Conservation (phyloP, 2,888 invertebrate genomes). For the Morpho achilles region DNA sequence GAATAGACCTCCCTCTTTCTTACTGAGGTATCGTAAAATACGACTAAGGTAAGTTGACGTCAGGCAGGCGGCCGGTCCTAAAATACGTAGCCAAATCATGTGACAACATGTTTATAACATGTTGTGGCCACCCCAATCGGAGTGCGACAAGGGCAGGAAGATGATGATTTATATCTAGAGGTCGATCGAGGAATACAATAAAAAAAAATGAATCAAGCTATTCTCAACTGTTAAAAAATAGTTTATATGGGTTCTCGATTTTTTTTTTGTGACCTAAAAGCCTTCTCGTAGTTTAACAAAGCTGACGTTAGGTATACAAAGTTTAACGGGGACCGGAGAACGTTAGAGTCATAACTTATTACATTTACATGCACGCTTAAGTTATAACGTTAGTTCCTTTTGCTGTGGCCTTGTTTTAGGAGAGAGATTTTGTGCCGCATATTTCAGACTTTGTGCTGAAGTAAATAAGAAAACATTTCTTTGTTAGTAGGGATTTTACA, state of each 20-base stretch:
- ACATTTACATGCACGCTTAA: constrained; percentile 35
- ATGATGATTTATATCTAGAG: too few species aligned
- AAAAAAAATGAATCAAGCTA: too few species aligned
- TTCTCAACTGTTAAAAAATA: too few species aligned
- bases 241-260: background rate
- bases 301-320: constrained; percentile 32
- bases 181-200: too few species aligned
- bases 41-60: too few species aligned
- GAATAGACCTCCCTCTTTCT: too few species aligned
- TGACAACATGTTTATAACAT: too few species aligned
- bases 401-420: constrained; percentile 24
- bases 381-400: constrained; percentile 53
- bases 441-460: constrained; percentile 4
- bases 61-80: too few species aligned
- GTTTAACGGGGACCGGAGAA: constrained; percentile 42
- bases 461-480: constrained; percentile 9
- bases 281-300: constrained; percentile 42
- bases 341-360: constrained; percentile 24
- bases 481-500: constrained; percentile 7
- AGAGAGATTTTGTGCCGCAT: constrained; percentile 8
- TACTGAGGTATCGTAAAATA: too few species aligned
- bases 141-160: too few species aligned
- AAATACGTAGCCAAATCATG: too few species aligned
- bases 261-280: constrained; percentile 54
- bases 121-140: too few species aligned